Evolutionary conservation across 2,113 vertebrate species (phyloP).

Genomic region (Chascanopsetta lugubris): DNA sequence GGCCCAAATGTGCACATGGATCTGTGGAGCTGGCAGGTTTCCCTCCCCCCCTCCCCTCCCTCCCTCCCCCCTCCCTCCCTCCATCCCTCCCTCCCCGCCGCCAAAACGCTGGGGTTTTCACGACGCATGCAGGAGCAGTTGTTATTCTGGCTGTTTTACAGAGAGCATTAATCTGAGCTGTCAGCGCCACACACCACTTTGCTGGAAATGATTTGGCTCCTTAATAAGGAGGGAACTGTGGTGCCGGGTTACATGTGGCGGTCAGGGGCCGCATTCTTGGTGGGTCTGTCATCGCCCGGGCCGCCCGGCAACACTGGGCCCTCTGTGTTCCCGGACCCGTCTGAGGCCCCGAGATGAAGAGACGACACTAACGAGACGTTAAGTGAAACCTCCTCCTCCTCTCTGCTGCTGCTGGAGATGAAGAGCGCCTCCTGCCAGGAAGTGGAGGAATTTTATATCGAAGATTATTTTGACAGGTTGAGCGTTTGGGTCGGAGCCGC

Average conservation of each 20-base stretch:
- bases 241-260: constrained; percentile 76
- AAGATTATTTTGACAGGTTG: constrained; percentile 28
- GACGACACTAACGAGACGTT: constrained; percentile 61
- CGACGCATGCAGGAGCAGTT: constrained; percentile 75
- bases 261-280: constrained; percentile 78
- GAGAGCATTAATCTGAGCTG: constrained; percentile 78
- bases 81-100: too few relatives aligned
- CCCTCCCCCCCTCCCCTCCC: too few relatives aligned
- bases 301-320: constrained; percentile 68
- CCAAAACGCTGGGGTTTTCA: constrained; percentile 78
- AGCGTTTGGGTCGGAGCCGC: not conserved
- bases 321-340: constrained; percentile 65
- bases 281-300: constrained; percentile 75
- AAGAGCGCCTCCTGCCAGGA: constrained; percentile 44
- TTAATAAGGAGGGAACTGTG: constrained; percentile 79
- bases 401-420: constrained; percentile 22
- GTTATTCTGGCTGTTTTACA: constrained; percentile 75
- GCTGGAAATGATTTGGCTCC: constrained; percentile 73
- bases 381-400: constrained; percentile 60
- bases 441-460: constrained; percentile 34
- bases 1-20: constrained; percentile 89
- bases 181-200: constrained; percentile 69
- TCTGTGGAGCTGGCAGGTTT: constrained; percentile 81
- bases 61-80: too few relatives aligned
- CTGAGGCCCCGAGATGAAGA: constrained; percentile 66